Conservation (phyloP, 1,140 invertebrate genomes). For the Zaprionus taronus region DNA sequence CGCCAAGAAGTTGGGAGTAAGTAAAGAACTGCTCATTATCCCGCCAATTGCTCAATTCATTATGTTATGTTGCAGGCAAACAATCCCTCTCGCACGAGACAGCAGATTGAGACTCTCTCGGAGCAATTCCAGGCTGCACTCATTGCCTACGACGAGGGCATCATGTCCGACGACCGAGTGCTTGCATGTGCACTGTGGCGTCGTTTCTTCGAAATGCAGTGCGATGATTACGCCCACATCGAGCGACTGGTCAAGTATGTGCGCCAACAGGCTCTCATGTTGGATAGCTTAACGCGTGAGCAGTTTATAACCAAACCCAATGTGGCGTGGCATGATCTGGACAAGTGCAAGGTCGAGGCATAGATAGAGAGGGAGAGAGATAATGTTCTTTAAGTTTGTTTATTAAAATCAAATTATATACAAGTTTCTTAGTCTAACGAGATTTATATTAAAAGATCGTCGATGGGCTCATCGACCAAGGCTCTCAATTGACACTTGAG, state of each 20-base stretch:
- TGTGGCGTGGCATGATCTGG: constrained; percentile 83
- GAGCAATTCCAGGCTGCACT: constrained; percentile 93
- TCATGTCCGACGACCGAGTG: constrained; percentile 89
- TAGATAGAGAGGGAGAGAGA: constrained; percentile 8
- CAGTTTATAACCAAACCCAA: constrained; percentile 83
- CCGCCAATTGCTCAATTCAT: neutral
- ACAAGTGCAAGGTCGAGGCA: constrained; percentile 63
- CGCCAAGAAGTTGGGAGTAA: constrained; percentile 90
- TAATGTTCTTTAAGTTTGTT: constrained; percentile 49
- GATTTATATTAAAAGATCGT: constrained; percentile 59
- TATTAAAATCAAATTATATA: constrained; percentile 54
- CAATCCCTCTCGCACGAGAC: constrained; percentile 86
- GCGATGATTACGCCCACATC: constrained; percentile 87
- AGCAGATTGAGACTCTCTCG: constrained; percentile 87
- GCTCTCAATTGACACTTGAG: constrained; percentile 74
- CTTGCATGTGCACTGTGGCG: constrained; percentile 94
- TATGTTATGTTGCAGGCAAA: constrained; percentile 85
- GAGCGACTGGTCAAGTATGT: constrained; percentile 90
- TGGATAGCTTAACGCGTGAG: constrained; percentile 84
- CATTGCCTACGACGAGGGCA: constrained; percentile 94
- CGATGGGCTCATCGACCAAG: constrained; percentile 54
- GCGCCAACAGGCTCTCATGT: constrained; percentile 88
- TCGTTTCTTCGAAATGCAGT: constrained; percentile 88
- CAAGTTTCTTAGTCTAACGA: constrained; percentile 18
- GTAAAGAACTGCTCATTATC: constrained; percentile 40